Evolutionary conservation across 2,113 vertebrate species (phyloP).

Genomic region (Melanerpes formicivorus): DNA sequence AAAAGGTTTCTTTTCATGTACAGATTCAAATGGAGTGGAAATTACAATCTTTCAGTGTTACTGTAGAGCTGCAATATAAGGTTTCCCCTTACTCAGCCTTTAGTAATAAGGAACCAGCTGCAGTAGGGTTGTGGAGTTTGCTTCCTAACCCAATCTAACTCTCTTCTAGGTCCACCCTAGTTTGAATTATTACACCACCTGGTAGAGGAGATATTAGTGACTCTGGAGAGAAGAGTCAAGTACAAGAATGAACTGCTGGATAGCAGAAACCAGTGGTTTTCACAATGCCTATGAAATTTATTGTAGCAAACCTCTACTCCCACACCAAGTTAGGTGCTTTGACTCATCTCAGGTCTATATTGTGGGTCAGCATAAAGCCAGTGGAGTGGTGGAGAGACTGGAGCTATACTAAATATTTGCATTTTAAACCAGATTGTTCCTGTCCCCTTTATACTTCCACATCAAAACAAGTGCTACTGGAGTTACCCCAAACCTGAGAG

Average conservation of each 20-base stretch:
- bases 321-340: conserved; percentile 35
- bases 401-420: conserved; percentile 5
- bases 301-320: conserved; percentile 22
- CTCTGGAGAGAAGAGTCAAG: conserved; percentile 61
- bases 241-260: conserved; percentile 70
- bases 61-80: conserved; percentile 60
- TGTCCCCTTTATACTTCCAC: not conserved
- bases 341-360: conserved; percentile 29
- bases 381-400: conserved; percentile 25
- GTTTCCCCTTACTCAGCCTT: conserved; percentile 70
- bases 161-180: conserved; percentile 51
- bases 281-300: conserved; percentile 62
- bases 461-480: not conserved
- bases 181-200: conserved; percentile 68
- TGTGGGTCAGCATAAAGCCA: not conserved
- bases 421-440: conserved; percentile 35
- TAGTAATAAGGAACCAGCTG: conserved; percentile 61
- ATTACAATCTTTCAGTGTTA: conserved; percentile 58
- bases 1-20: conserved; percentile 58
- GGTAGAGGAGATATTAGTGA: conserved; percentile 67
- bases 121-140: conserved; percentile 35
- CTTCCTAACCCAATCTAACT: conserved; percentile 63
- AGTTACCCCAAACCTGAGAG: not conserved
- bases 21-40: conserved; percentile 69
- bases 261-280: conserved; percentile 60